A percentile compares a stretch with the other conserved stretches of the same genome.
These are phyloP conservation scores for Rhyacophila brunnea DNA, from an alignment of 1,140 invertebrate species.

Conservation along the genomic window DNA sequence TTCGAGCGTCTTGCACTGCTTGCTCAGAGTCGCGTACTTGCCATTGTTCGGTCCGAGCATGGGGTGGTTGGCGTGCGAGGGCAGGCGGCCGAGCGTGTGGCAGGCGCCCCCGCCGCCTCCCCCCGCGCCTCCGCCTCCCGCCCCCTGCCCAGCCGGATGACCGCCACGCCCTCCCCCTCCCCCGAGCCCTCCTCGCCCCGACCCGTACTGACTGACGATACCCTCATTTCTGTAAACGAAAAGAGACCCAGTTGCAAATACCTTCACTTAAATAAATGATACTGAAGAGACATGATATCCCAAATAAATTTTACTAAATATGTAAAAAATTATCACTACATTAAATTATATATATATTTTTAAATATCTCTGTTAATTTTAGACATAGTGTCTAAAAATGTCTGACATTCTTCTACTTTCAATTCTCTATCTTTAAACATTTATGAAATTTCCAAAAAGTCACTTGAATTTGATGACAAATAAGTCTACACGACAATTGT, in stretches of 20 bases:
- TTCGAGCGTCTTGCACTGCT: slow-evolving; percentile 92
- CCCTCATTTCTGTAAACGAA: slow-evolving; percentile 36
- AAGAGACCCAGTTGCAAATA: slow-evolving; percentile 33
- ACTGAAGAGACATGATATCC: too few relatives aligned
- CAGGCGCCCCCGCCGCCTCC: slow-evolving; percentile 43
- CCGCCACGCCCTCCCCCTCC: slow-evolving; percentile 42
- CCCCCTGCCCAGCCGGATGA: slow-evolving; percentile 54
- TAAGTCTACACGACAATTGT: too few relatives aligned
- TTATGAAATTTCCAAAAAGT: too few relatives aligned
- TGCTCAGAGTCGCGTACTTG: slow-evolving; percentile 88
- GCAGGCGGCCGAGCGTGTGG: slow-evolving; percentile 55
- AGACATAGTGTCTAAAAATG: too few relatives aligned
- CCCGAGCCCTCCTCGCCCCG: slow-evolving; percentile 39
- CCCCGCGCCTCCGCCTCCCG: slow-evolving; percentile 50
- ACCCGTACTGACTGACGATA: slow-evolving; percentile 18
- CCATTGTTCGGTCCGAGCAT: slow-evolving; percentile 63
- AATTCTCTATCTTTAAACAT: too few relatives aligned
- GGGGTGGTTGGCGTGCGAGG: slow-evolving; percentile 41
- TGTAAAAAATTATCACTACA: too few relatives aligned
- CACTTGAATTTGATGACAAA: too few relatives aligned
- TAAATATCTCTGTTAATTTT: too few relatives aligned
- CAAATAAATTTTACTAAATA: too few relatives aligned
- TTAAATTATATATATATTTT: too few relatives aligned
- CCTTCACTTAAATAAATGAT: slow-evolving; percentile 20
- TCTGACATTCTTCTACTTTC: too few relatives aligned